These are phyloP conservation scores for Neoascia interrupta DNA, from an alignment of 2,888 invertebrate species.

Conservation along the genomic window DNA sequence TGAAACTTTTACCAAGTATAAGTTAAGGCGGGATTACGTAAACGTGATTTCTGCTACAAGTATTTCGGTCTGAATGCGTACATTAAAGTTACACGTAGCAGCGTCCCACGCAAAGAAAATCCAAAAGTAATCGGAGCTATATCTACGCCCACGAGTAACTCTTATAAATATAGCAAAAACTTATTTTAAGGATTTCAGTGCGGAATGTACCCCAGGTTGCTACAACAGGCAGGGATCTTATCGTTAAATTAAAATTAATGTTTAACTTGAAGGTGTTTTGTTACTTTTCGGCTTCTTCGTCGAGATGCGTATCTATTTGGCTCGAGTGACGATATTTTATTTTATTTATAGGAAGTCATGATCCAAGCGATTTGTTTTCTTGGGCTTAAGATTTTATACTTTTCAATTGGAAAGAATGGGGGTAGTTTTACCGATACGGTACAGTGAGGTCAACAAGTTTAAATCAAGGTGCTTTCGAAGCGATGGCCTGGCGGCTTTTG, in stretches of 20 bases:
- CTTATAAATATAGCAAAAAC: no score
- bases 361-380: neutral
- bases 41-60: neutral
- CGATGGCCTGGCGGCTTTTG: no score
- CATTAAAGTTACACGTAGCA: conserved; percentile 10
- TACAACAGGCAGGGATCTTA: no score
- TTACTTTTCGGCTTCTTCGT: neutral
- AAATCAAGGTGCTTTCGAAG: no score
- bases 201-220: no score
- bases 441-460: no score
- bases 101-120: neutral
- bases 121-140: neutral
- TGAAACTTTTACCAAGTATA: no score
- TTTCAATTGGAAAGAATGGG: no score
- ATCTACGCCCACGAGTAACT: neutral
- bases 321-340: conserved; percentile 10
- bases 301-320: neutral
- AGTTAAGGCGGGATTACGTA: conserved; percentile 12
- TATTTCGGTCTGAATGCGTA: neutral
- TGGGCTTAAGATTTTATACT: no score
- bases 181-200: no score
- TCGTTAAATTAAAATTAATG: neutral
- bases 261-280: neutral
- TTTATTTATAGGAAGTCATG: conserved; percentile 2
- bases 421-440: no score